Conservation (phyloP, 2,888 invertebrate genomes). For the Acleris literana region DNA sequence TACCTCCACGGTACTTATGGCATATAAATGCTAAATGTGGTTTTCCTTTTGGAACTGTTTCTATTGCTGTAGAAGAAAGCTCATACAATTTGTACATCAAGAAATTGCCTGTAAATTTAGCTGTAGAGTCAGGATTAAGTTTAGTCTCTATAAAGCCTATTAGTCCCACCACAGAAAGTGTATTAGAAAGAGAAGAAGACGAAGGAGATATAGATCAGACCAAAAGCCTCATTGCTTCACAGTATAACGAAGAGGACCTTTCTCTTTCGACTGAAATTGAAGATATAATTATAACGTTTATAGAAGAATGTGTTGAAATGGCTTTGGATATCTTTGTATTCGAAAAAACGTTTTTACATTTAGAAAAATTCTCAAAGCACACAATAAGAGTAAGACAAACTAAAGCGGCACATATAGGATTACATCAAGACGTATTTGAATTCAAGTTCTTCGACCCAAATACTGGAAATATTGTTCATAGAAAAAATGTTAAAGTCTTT, state of each 20-base stretch:
- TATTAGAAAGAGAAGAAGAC: slow-evolving; percentile 47
- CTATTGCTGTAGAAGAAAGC: slow-evolving; percentile 50
- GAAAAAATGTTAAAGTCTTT: slow-evolving; percentile 58
- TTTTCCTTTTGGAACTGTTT: slow-evolving; percentile 54
- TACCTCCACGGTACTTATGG: slow-evolving; percentile 65
- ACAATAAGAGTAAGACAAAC: slow-evolving; percentile 57
- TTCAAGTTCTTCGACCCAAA: slow-evolving; percentile 54
- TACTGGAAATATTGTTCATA: slow-evolving; percentile 48
- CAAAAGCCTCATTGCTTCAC: slow-evolving; percentile 39
- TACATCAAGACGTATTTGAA: slow-evolving; percentile 64
- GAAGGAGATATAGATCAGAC: slow-evolving; percentile 44
- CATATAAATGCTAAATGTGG: slow-evolving; percentile 52
- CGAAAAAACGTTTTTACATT: slow-evolving; percentile 52
- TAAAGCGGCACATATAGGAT: slow-evolving; percentile 62
- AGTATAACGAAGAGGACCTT: slow-evolving; percentile 38
- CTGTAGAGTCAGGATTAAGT: slow-evolving; percentile 40
- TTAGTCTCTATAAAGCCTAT: slow-evolving; percentile 47
- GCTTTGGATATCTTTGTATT: slow-evolving; percentile 64
- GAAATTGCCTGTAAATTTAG: slow-evolving; percentile 51
- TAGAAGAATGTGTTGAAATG: slow-evolving; percentile 52
- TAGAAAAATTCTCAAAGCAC: slow-evolving; percentile 50
- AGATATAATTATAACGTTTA: slow-evolving; percentile 48
- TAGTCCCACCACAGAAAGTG: slow-evolving; percentile 50
- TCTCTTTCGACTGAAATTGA: slow-evolving; percentile 40
- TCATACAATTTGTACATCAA: slow-evolving; percentile 57